A percentile compares a stretch with the other conserved stretches of the same genome.
These are phyloP conservation scores for Morpho helenor DNA, from an alignment of 2,888 invertebrate species.

Conservation along the genomic window DNA sequence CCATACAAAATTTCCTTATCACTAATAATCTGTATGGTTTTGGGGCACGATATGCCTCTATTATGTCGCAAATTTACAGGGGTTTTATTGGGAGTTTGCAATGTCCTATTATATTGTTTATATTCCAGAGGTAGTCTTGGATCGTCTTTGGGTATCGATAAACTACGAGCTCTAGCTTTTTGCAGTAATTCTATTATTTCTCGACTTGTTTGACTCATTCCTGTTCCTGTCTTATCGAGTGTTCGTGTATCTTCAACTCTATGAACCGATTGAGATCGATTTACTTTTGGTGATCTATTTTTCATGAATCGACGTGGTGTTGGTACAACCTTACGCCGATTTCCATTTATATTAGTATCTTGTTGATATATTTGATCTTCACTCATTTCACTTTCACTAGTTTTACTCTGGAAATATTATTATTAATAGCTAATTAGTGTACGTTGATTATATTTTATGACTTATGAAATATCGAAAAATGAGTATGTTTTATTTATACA, in stretches of 20 bases:
- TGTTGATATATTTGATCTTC: conserved; percentile 63
- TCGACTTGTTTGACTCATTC: conserved; percentile 68
- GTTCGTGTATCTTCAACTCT: conserved; percentile 56
- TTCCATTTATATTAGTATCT: conserved; percentile 38
- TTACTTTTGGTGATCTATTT: conserved; percentile 65
- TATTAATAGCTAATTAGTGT: conserved; percentile 55
- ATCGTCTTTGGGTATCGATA: conserved; percentile 75
- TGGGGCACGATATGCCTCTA: conserved; percentile 72
- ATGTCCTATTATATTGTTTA: conserved; percentile 57
- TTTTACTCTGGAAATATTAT: conserved; percentile 75
- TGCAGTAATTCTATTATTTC: conserved; percentile 74
- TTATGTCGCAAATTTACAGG: conserved; percentile 54
- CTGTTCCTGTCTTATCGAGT: conserved; percentile 57
- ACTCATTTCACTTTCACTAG: conserved; percentile 80
- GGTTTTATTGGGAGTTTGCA: conserved; percentile 77
- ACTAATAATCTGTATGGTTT: conserved; percentile 74
- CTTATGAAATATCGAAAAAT: too few species aligned
- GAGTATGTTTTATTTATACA: not conserved
- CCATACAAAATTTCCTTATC: conserved; percentile 75
- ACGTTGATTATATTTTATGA: conserved; percentile 39
- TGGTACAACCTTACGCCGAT: conserved; percentile 61
- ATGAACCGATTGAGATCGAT: conserved; percentile 79
- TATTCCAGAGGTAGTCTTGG: conserved; percentile 56
- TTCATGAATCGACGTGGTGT: conserved; percentile 65
- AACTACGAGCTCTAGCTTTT: conserved; percentile 68